Base-by-base conservation (phyloP, 2,113 vertebrate species). In the Oncorhynchus kisutch region DNA sequence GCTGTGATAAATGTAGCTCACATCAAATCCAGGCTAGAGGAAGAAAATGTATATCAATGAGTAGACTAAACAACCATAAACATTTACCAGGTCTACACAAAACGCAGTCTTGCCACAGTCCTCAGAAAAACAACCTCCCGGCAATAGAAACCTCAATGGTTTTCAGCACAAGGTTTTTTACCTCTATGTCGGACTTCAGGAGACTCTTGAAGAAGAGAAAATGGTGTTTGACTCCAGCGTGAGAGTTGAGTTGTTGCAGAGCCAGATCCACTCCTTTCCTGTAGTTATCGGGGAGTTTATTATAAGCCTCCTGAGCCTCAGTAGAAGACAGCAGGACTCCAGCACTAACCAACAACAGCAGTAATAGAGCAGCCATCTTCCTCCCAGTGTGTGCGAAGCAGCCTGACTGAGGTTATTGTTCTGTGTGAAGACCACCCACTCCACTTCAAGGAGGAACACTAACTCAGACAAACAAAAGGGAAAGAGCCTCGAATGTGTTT, bases 181-280 rank as follows among this genome's bases (percentile, higher is more conserved):
- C 92, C 83, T 91, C 87, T 0, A 82, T 86, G 4, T 87, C 81
- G 1, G 79, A 84, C 68, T 85, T 82, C 0, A 78, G 39, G 68
- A 91, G 4, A 27, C 45, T 89, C 59, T 64, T 93, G 49, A 86
- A 75, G 80, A 89, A 93, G 74, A 81, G 88, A 76, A 92, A 93
- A 84, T 93, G 91, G 62, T 89, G 82, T 0, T 81, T 79, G 2
- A 94, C 65, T 5, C 62, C 72, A 0, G 14, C 0, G 7, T 90
- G 85, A 1, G 81, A 57, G 66, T 71, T 65, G 7, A 93, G 79
- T 0, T 92, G 82, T 69, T 77, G 24, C 0, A 90, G 4, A 0
- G 86, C 85, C 57, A 94, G 81, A 62, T 88, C 88, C 14, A 92
- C 91, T 71, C 93, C 91, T 5, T 29, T 67, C 81, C 25, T 87